Evolutionary conservation across 2,888 invertebrate genomes (phyloP).

Genomic region (Pyrrhosoma nymphula): DNA sequence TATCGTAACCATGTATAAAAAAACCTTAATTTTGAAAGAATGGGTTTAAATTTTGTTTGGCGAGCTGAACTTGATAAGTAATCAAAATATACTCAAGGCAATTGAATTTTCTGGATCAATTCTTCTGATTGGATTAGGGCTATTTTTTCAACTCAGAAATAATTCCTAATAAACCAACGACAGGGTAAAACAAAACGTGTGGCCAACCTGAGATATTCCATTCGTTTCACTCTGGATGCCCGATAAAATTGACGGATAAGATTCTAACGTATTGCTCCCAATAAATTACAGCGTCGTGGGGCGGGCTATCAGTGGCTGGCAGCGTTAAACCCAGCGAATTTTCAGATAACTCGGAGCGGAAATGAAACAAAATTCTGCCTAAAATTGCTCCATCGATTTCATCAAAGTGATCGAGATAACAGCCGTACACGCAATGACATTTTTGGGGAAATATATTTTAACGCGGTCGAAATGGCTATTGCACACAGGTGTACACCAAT

Average conservation of each 20-base stretch:
- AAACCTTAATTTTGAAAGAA: not conserved
- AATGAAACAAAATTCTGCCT: conserved; percentile 47
- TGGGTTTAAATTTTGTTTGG: not conserved
- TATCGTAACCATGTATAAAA: not conserved
- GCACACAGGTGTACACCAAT: not conserved
- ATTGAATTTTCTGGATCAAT: conserved; percentile 28
- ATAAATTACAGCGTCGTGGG: conserved; percentile 40
- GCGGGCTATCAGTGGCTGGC: conserved; percentile 8
- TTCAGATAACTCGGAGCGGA: conserved; percentile 41
- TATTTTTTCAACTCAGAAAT: not conserved
- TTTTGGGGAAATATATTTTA: conserved; percentile 13
- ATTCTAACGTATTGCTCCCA: conserved; percentile 21
- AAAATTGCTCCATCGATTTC: conserved; percentile 44
- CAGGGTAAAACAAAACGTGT: not conserved
- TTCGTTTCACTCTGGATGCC: not conserved
- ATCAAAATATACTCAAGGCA: not conserved
- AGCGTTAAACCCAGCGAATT: conserved; percentile 42
- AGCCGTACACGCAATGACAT: conserved; percentile 29
- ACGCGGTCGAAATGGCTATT: not conserved
- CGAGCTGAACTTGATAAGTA: not conserved
- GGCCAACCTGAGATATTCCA: conserved; percentile 31
- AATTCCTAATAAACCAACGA: not conserved
- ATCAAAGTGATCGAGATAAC: not conserved
- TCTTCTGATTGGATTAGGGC: not conserved
- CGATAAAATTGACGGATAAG: conserved; percentile 29